Evolutionary conservation across 2,113 vertebrate species (phyloP).

Genomic region (Xenus cinereus): DNA sequence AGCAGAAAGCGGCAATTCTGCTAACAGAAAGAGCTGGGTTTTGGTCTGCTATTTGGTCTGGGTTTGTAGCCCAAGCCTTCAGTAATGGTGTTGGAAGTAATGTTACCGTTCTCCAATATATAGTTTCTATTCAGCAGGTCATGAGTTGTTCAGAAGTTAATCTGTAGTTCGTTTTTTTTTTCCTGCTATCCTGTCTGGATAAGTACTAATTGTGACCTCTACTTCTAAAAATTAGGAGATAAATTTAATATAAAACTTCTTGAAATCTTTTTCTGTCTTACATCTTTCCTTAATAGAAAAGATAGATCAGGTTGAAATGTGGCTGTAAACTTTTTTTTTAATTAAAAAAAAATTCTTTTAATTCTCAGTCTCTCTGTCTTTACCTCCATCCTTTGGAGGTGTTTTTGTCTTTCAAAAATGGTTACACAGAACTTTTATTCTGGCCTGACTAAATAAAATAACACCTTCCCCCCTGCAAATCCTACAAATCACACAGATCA

Average conservation of each 20-base stretch:
- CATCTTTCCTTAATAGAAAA: background rate
- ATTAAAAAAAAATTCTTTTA: background rate
- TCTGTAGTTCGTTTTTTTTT: background rate
- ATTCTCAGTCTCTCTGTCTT: background rate
- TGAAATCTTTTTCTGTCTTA: background rate
- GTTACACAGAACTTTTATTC: background rate
- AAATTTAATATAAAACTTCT: background rate
- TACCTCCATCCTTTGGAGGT: background rate
- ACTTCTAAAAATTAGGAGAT: background rate
- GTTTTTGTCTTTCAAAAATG: background rate
- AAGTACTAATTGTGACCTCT: background rate
- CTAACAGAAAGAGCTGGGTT: background rate
- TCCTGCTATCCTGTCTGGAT: background rate
- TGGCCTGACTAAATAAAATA: background rate
- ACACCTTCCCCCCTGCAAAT: background rate
- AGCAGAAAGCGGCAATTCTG: background rate
- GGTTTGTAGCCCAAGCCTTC: background rate
- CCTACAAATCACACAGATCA: background rate
- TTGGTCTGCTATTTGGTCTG: background rate
- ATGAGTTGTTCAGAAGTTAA: background rate
- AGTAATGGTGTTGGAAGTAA: background rate
- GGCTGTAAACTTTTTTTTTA: background rate
- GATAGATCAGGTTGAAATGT: background rate
- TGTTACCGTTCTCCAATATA: background rate
- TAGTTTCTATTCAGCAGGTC: background rate